Base-by-base conservation (phyloP, 2,797 vertebrate species). In the Sphaeramia orbicularis region DNA sequence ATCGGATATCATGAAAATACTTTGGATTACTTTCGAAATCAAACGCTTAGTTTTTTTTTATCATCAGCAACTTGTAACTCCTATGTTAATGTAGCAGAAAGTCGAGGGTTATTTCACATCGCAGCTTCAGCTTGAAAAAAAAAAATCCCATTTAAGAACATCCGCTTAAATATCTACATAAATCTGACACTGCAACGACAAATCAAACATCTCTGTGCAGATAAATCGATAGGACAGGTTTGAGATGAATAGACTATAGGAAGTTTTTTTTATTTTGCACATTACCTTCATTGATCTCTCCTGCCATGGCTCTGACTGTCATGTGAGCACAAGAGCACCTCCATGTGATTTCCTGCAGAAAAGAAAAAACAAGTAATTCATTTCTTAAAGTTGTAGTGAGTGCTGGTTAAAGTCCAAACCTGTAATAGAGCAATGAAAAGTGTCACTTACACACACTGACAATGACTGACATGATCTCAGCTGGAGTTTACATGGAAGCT, bases 261-360 rank as follows among this genome's bases (percentile, higher is more conserved):
- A 76, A 68, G 79, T 76, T 74, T 57, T 42, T 24, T 24, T 53
- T 57, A 42, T 24, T 24, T 53, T 15, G 60, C 48, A 73, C 70
- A 19, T 82, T 94, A 94, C 94, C 94, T 94, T 95, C 94, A 91
- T 85, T 93, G 83, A 95, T 91, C 83, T 92, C 93, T 65, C 68
- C 93, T 89, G 93, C 94, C 94, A 95, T 94, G 81, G 81, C 73
- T 87, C 83, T 67, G 75, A 10, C 68, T 87, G 93, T 95, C 94
- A 95, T 95, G 93, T 95, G 94, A 95, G 93, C 76, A 14, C 71
- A 52, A 78, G 78, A 85, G 91, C 91, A 92, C 86, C 89, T 92
- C 92, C 94, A 94, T 95, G 94, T 95, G 94, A 95, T 94, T 94
- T 94, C 93, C 94, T 94, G 91, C 69, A 84, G 78, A 80, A 85